A percentile compares a stretch with the other conserved stretches of the same genome.
Evolutionary conservation across 2,797 vertebrate genomes (phyloP).

Genomic region (Xerus rutilus): DNA sequence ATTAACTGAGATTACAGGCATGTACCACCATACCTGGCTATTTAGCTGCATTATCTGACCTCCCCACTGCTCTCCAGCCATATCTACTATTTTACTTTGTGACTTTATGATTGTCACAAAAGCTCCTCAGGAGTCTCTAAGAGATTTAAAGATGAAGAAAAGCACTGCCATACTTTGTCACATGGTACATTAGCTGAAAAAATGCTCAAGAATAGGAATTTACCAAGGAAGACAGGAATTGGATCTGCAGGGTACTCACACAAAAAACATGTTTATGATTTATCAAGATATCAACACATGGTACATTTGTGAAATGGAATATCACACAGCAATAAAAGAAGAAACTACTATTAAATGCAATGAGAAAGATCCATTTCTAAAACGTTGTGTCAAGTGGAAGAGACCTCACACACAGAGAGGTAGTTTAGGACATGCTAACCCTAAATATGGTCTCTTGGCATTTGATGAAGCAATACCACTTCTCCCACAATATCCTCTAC

Average conservation of each 20-base stretch:
- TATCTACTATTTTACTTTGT: not conserved
- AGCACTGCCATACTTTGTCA: not conserved
- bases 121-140: not conserved
- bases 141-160: not conserved
- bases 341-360: not conserved
- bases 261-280: not conserved
- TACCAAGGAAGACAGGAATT: not conserved
- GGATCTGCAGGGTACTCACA: not conserved
- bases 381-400: not conserved
- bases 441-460: not conserved
- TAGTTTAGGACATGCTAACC: not conserved
- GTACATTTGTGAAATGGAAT: not conserved
- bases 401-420: not conserved
- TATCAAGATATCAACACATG: not conserved
- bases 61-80: too few relatives aligned
- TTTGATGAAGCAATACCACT: not conserved
- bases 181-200: not conserved
- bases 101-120: not conserved
- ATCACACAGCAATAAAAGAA: not conserved
- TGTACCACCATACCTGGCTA: not conserved
- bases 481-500: not conserved
- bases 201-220: not conserved
- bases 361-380: not conserved
- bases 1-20: too few relatives aligned
- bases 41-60: not conserved